Evolutionary conservation across 2,797 vertebrate species (phyloP), one percentile per base, ranked within the genome.

Genomic region (Gallinago stenura): DNA sequence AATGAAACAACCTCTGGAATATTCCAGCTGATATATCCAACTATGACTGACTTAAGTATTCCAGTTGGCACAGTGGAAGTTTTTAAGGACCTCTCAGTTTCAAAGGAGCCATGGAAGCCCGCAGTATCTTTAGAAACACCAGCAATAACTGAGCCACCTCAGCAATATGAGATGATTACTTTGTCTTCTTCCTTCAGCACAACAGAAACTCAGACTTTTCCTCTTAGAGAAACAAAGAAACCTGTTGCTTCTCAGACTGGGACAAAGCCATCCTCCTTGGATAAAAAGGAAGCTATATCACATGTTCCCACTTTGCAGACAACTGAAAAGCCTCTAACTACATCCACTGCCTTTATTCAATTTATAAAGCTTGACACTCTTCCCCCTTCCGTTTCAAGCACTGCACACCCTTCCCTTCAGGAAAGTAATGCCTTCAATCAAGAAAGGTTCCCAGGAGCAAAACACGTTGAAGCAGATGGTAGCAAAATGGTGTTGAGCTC

Each of bases 151-250:
- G 28, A 83, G 1, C 28, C 26, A 54, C 41, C 45, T 48, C 86
- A 48, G 10, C 78, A 48, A 10, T 60, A 46, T 33, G 78, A 87
- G 18, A 12, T 6, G 4, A n/a, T 15, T 26, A 68, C 68, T 60
- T 75, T 45, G 4, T 48, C 81, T 3, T 48, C 89, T 13, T 62
- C 54, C 31, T 54, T 81, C 13, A 56, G 41, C 33, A 12, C 2
- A 0, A 25, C 12, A 13, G 45, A 71, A 60, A 65, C 70, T 58
- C 48, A 57, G 7, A 41, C 83, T 69, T 86, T 69, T 73, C 50
- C 57, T 48, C 39, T 48, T 69, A 46, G 9, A 78, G 93, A 95
- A 82, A 89, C 48, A 41, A 79, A 92, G 28, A 80, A 95, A 80
- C 65, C 41, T 68, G 4, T 69, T 77, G 22, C 48, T 87, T 85